These are phyloP conservation scores for Cryptophagus acutangulus DNA, from an alignment of 2,888 invertebrate genomes.

Conservation along the genomic window DNA sequence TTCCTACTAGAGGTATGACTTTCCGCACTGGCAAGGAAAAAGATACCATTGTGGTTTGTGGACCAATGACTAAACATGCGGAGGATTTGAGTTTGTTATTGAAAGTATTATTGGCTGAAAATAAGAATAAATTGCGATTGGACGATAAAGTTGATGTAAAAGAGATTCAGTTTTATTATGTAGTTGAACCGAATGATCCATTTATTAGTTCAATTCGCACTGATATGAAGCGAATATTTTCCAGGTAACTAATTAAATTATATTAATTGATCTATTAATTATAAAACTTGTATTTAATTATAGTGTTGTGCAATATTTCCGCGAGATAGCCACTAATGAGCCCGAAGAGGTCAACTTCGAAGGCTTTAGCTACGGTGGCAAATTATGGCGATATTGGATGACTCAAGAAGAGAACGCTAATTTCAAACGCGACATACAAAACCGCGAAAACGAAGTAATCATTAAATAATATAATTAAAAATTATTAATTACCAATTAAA, in stretches of 20 bases:
- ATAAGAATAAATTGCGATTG: conserved; percentile 53
- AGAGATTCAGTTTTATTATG: conserved; percentile 69
- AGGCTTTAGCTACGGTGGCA: conserved; percentile 55
- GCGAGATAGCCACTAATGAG: conserved; percentile 29
- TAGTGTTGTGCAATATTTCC: conserved; percentile 48
- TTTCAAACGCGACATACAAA: conserved; percentile 61
- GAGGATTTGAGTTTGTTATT: conserved; percentile 76
- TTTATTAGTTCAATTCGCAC: conserved; percentile 65
- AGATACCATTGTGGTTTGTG: conserved; percentile 76
- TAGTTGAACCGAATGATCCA: conserved; percentile 69
- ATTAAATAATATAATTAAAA: no score
- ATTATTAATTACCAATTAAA: background rate
- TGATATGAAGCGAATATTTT: conserved; percentile 53
- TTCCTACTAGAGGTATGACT: conserved; percentile 55
- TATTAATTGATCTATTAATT: conserved; percentile 12
- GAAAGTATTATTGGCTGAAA: conserved; percentile 58
- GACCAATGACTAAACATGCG: conserved; percentile 75
- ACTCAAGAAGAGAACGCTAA: conserved; percentile 57
- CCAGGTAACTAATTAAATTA: conserved; percentile 32
- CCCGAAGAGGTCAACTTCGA: conserved; percentile 39
- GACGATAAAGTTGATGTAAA: conserved; percentile 59
- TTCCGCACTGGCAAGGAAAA: conserved; percentile 62
- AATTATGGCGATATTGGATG: conserved; percentile 75
- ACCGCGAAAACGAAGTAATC: conserved; percentile 55
- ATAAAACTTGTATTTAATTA: conserved; percentile 17